Percentiles rank a stretch among this genome's conserved stretches.
Conservation (phyloP, 2,888 invertebrate genomes). For the Pharmacophagus antenor region DNA sequence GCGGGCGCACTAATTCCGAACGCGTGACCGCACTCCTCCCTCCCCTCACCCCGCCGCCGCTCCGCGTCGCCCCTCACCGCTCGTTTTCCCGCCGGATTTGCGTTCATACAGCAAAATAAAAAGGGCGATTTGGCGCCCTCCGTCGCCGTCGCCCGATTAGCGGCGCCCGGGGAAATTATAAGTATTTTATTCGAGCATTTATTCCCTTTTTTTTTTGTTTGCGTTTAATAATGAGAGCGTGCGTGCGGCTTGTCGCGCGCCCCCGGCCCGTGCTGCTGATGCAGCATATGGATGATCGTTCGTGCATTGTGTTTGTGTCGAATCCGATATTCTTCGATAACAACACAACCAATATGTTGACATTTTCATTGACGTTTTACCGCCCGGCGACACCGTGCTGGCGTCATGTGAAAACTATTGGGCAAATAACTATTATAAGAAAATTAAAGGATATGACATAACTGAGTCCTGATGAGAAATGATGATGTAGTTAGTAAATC, state of each 20-base stretch:
- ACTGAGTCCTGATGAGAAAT: no score
- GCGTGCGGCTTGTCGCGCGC: constrained; percentile 44
- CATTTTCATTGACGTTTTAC: constrained; percentile 15
- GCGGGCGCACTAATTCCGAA: constrained; percentile 65
- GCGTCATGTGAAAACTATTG: no score
- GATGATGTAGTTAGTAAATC: no score
- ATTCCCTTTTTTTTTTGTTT: constrained; percentile 71
- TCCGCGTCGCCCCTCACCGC: constrained; percentile 42
- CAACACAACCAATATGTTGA: constrained; percentile 1
- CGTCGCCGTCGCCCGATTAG: constrained; percentile 76
- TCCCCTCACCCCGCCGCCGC: constrained; percentile 40
- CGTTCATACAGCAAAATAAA: constrained; percentile 77
- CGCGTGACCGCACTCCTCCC: constrained; percentile 67
- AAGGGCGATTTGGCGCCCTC: constrained; percentile 79
- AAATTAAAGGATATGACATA: no score
- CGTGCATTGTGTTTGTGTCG: constrained; percentile 19
- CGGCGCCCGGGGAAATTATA: constrained; percentile 80
- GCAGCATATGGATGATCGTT: constrained; percentile 40
- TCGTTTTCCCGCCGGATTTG: constrained; percentile 77
- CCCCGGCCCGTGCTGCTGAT: constrained; percentile 37
- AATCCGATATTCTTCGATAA: constrained; percentile 4
- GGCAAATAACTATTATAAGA: no score
- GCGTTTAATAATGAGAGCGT: constrained; percentile 63
- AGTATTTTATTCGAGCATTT: constrained; percentile 78
- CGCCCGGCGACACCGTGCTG: no score